Evolutionary conservation across 2,113 vertebrate genomes (phyloP).

Genomic region (Tiliqua scincoides): DNA sequence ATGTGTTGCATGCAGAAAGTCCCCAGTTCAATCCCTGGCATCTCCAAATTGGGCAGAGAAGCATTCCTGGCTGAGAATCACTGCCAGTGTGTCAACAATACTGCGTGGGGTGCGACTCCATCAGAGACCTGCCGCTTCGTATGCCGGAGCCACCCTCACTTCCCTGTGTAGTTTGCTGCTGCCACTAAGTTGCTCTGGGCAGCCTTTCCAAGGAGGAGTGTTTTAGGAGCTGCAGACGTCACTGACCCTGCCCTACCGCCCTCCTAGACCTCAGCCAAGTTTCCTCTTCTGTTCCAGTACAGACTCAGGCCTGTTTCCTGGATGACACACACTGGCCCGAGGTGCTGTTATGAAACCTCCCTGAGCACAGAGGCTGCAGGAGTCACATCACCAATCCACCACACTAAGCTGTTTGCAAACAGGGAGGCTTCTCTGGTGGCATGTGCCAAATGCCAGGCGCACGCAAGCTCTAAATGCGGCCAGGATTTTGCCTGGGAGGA

Average conservation of each 20-base stretch:
- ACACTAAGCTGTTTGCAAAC: not conserved
- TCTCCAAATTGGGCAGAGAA: too few relatives aligned
- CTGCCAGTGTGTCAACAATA: too few relatives aligned
- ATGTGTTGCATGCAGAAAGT: too few relatives aligned
- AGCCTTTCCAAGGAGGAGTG: not conserved
- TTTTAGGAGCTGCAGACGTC: not conserved
- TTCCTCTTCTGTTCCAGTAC: conserved; percentile 12
- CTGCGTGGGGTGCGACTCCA: too few relatives aligned
- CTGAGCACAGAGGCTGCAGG: not conserved
- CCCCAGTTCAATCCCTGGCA: too few relatives aligned
- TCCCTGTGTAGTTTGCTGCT: not conserved
- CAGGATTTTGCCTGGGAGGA: not conserved
- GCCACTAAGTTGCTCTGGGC: not conserved
- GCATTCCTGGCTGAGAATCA: too few relatives aligned
- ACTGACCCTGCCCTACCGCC: conserved; percentile 31
- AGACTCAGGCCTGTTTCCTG: conserved; percentile 40
- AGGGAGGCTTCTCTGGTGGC: too few relatives aligned
- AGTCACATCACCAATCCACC: not conserved
- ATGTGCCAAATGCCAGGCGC: not conserved
- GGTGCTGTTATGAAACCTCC: conserved; percentile 5
- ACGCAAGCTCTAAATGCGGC: not conserved
- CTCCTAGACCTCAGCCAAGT: conserved; percentile 6
- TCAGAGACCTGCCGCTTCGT: too few relatives aligned
- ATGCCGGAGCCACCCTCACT: not conserved
- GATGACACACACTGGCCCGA: not conserved